These are phyloP conservation scores for Apomyelois bistriatella DNA, from an alignment of 2,888 invertebrate genomes.

Conservation along the genomic window DNA sequence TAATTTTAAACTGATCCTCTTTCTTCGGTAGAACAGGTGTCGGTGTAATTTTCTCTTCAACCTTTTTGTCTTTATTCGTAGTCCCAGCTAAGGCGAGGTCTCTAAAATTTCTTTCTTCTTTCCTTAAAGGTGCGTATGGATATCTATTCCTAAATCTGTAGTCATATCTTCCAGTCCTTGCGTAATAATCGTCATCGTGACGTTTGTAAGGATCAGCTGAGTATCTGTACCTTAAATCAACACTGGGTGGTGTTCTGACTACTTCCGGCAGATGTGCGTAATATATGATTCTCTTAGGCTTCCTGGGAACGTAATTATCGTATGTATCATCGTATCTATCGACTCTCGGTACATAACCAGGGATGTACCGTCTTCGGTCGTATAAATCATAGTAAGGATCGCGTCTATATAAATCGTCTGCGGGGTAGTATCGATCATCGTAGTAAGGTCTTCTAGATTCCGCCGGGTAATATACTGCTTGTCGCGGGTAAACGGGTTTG, in stretches of 20 bases:
- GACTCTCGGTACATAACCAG: constrained; percentile 50
- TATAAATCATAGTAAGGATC: constrained; percentile 66
- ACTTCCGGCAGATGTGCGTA: constrained; percentile 86
- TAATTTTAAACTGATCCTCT: constrained; percentile 49
- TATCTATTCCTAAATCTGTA: constrained; percentile 66
- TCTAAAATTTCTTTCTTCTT: constrained; percentile 70
- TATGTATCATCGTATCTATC: constrained; percentile 67
- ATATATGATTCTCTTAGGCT: constrained; percentile 83
- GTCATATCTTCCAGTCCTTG: constrained; percentile 65
- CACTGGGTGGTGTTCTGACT: constrained; percentile 80
- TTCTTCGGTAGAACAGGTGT: constrained; percentile 65
- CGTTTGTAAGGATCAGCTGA: constrained; percentile 66
- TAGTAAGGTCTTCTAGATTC: constrained; percentile 64
- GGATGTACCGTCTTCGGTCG: constrained; percentile 54
- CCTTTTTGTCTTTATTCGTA: constrained; percentile 60
- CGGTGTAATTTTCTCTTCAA: constrained; percentile 71
- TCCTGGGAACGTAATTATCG: constrained; percentile 62
- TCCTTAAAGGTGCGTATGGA: constrained; percentile 64
- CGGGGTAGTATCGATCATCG: constrained; percentile 58
- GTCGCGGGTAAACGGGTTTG: constrained; percentile 69
- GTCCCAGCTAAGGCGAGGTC: constrained; percentile 65
- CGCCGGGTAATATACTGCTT: constrained; percentile 72
- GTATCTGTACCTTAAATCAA: constrained; percentile 77
- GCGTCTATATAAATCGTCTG: constrained; percentile 63
- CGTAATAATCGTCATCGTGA: constrained; percentile 60